These are phyloP conservation scores for Pseudomyrmex concolor DNA, from an alignment of 1,140 invertebrate species.

Conservation along the genomic window DNA sequence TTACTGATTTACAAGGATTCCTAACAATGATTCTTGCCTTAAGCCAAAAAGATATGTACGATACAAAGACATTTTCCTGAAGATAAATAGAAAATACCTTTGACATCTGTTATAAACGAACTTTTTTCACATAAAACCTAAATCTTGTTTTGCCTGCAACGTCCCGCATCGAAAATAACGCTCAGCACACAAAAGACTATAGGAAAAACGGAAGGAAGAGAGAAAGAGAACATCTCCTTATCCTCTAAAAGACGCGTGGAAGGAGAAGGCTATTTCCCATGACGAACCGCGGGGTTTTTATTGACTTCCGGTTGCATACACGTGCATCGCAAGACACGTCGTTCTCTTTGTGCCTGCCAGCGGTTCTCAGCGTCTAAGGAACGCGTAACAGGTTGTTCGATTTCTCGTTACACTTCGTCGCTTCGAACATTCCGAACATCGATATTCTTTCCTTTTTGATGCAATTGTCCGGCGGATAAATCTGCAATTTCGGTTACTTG, in stretches of 20 bases:
- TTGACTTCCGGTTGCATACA: conserved; percentile 85
- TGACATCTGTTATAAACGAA: too few species aligned
- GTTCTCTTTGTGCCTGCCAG: conserved; percentile 81
- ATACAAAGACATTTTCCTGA: too few species aligned
- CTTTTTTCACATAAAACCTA: too few species aligned
- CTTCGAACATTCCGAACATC: not conserved
- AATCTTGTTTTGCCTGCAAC: too few species aligned
- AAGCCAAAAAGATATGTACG: too few species aligned
- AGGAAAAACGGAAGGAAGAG: not conserved
- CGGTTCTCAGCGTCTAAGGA: conserved; percentile 76
- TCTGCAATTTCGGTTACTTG: not conserved
- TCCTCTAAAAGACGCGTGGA: conserved; percentile 36
- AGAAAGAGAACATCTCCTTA: not conserved
- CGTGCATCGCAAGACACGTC: conserved; percentile 76
- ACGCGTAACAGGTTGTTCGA: conserved; percentile 75
- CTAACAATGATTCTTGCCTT: too few species aligned
- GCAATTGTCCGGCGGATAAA: not conserved
- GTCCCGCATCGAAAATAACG: too few species aligned
- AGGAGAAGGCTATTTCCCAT: conserved; percentile 72
- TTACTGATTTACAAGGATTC: too few species aligned
- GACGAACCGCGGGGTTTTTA: conserved; percentile 83
- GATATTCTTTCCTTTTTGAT: not conserved
- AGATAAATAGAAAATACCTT: too few species aligned
- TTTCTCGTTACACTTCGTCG: conserved; percentile 37
- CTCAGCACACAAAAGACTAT: not conserved